Evolutionary conservation across 2,113 vertebrate genomes (phyloP).

Genomic region (Melierax canorus): DNA sequence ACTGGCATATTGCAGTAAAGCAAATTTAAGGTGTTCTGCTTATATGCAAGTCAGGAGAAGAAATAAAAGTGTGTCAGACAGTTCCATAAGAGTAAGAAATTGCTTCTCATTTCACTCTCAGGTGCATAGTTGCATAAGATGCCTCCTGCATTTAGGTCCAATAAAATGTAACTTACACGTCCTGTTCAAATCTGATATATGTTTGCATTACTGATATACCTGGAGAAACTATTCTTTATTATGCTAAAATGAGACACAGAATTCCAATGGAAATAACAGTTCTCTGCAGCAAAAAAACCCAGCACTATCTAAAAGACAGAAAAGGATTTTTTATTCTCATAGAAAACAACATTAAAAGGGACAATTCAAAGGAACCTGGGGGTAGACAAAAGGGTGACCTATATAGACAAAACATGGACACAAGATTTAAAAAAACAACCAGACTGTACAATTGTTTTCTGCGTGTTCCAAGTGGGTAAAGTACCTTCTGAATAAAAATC

Average conservation of each 20-base stretch:
- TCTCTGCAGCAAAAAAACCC: not conserved
- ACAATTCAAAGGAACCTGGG: not conserved
- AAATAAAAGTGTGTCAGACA: not conserved
- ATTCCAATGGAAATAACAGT: not conserved
- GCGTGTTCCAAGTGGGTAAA: not conserved
- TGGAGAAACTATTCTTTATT: not conserved
- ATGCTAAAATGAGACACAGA: not conserved
- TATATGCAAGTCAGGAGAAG: not conserved
- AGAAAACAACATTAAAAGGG: conserved; percentile 1
- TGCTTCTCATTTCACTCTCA: not conserved
- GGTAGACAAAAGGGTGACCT: not conserved
- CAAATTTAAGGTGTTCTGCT: not conserved
- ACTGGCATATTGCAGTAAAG: not conserved
- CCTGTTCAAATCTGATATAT: not conserved
- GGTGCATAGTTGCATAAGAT: not conserved
- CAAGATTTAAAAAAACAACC: not conserved
- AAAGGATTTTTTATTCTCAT: conserved; percentile 31
- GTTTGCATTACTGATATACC: not conserved
- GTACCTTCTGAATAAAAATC: conserved; percentile 8
- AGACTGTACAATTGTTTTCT: not conserved
- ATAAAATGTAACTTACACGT: not conserved
- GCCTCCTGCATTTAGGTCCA: not conserved
- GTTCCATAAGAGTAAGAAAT: not conserved
- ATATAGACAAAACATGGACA: not conserved
- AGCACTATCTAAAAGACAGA: not conserved